These are phyloP conservation scores for Gymnocheta viridis DNA, from an alignment of 2,888 invertebrate species.

Conservation along the genomic window DNA sequence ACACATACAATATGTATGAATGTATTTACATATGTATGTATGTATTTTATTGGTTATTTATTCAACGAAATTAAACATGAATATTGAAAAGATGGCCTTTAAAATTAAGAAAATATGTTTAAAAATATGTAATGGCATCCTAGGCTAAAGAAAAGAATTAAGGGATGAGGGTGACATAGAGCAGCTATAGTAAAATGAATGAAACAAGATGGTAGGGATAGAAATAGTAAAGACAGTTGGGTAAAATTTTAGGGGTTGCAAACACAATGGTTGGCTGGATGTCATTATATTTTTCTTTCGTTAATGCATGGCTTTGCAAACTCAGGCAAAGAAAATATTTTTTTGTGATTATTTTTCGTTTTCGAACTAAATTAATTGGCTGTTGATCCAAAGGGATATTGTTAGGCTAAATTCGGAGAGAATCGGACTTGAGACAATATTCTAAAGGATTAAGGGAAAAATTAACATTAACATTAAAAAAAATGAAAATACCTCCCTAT, in stretches of 20 bases:
- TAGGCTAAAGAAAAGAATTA: slow-evolving; percentile 39
- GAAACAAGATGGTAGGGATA: slow-evolving; percentile 58
- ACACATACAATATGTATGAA: not conserved
- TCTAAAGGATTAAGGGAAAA: too few relatives aligned
- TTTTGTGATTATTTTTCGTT: too few relatives aligned
- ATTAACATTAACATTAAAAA: too few relatives aligned
- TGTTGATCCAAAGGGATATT: too few relatives aligned
- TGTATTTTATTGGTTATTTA: not conserved
- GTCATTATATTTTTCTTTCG: not conserved
- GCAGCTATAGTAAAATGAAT: slow-evolving; percentile 25
- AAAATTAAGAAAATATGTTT: slow-evolving; percentile 37
- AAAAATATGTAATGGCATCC: slow-evolving; percentile 60
- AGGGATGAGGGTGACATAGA: slow-evolving; percentile 62
- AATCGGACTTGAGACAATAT: too few relatives aligned
- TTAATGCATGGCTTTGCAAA: not conserved
- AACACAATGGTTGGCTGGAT: slow-evolving; percentile 41
- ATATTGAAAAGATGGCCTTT: slow-evolving; percentile 55
- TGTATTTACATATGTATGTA: not conserved
- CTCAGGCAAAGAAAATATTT: not conserved
- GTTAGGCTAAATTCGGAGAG: too few relatives aligned
- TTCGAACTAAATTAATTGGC: too few relatives aligned
- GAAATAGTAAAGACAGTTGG: slow-evolving; percentile 51
- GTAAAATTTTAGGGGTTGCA: slow-evolving; percentile 51
- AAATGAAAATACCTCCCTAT: too few relatives aligned
- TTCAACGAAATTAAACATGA: slow-evolving; percentile 39